Base-by-base conservation (phyloP, 2,888 invertebrate genomes). In the Augiades crinisus region DNA sequence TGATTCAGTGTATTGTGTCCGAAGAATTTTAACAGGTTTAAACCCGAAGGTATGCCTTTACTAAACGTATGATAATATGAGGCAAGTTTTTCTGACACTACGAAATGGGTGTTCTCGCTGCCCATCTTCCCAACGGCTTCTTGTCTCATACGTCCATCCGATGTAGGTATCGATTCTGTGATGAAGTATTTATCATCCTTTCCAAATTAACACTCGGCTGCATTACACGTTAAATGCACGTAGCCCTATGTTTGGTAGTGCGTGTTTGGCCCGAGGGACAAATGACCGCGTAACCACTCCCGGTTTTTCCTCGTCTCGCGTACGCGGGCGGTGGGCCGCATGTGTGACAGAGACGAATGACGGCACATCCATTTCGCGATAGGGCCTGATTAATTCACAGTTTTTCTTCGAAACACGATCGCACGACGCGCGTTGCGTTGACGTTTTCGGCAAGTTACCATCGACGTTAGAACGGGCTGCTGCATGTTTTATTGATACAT, bases 301-400 rank as follows among this genome's bases (percentile, higher is more conserved):
- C 76, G 78, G 71, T 72, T 72, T 74, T 68, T 66, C 65, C 61
- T 72, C 70, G 67, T 81, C 80, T 70, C 72, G 67, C 70, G 80
- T 71, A 63, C 68, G 40, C 24, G n/a, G 40, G 30, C 24, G 22
- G 30, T 30, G 30, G 67, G 60, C 61, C 61, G 49, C 64, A 58
- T 60, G 74, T 65, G 70, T 73, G 81, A 84, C 78, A 78, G 77
- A 84, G 83, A 86, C 68, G 69, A 73, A 82, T 77, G 70, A 70
- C 57, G 56, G 66, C 63, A 68, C 73, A 74, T 74, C 76, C 77
- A 81, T 78, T 71, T 77, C 77, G 75, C 78, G 72, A 72, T 75
- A 75, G 75, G 67, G 73, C 67, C 73, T 83, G 80, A 82, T 86
- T 83, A 84, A 85, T 84, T 84, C 83, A 82, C 76, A 78, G 80